Percentiles rank a stretch among this genome's conserved stretches.
These are phyloP conservation scores for Cladorhizidae sp. DNA, from an alignment of 37 sponge, comb jelly and placozoan genomes.

Conservation along the genomic window DNA sequence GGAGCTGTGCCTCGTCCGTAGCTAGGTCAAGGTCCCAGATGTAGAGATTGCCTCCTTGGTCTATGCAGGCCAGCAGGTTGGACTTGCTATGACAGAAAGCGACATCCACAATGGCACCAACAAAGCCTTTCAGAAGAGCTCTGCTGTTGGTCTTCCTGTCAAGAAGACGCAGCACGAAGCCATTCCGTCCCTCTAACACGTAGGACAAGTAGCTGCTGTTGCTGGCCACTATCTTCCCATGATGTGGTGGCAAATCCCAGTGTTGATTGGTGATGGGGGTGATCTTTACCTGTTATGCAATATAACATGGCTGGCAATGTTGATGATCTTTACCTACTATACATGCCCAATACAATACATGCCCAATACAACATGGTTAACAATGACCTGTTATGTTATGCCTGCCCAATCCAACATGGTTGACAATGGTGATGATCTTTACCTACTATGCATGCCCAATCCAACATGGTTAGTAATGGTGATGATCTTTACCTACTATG, in stretches of 20 bases:
- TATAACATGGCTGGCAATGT: no score
- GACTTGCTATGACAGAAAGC: conserved; percentile 70
- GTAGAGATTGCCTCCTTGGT: conserved; percentile 80
- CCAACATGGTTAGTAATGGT: conserved; percentile 83
- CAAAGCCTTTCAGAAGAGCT: conserved; percentile 76
- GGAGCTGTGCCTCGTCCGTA: conserved; percentile 26
- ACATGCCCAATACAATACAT: no score
- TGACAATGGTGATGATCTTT: no score
- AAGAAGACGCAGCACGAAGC: conserved; percentile 81
- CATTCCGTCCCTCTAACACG: conserved; percentile 67
- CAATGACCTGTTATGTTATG: no score
- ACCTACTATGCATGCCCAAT: no score
- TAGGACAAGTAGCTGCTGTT: conserved; percentile 74
- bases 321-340: background rate
- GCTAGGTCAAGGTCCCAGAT: conserved; percentile 66
- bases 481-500: conserved; percentile 17
- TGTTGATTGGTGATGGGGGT: conserved; percentile 71
- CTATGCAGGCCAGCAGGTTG: conserved; percentile 75
- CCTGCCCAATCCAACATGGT: no score
- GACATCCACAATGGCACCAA: conserved; percentile 72
- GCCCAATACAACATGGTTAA: no score
- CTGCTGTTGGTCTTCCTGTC: conserved; percentile 57
- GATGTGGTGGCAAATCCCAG: conserved; percentile 50
- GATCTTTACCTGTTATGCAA: conserved; percentile 38
- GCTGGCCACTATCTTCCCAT: conserved; percentile 74